Base-by-base conservation (phyloP, 2,113 vertebrate species). In the Ceyx margarethae region DNA sequence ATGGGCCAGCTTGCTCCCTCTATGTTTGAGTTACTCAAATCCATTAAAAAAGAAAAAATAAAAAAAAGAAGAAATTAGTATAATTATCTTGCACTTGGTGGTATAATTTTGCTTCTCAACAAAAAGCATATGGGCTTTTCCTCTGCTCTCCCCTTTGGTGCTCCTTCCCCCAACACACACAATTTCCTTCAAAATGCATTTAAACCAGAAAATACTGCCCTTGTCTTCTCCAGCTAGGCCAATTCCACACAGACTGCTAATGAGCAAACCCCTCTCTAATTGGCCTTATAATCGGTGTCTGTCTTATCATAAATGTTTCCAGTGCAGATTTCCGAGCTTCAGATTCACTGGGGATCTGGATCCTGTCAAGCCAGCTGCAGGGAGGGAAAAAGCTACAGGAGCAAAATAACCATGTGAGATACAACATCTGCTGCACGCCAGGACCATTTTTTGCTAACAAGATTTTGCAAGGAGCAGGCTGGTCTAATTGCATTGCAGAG, bases 401-500 rank as follows among this genome's bases (percentile, higher is more conserved):
- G 25, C 10, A 3, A 21, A 45, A 56, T 4, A 75, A 66, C 26
- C 31, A 29, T 0, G 4, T 35, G 74, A 89, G 51, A 83, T 29
- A 21, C 56, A 91, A 67, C 56, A 91, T 78, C 77, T 82, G 92
- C 90, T 74, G 74, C 18, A 17, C 4, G 79, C 68, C 68, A 88
- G 80, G 53, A 57, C 62, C 67, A 12, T 15, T 95, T 94, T 92
- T 76, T 66, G 53, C 86, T 95, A 93, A 93, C 66, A 53, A 84
- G 86, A 50, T 77, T 79, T 86, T 67, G 54, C 64, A 83, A 91
- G 73, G 80, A 92, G 15, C 84, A 92, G 83, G 66, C 35, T 3
- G 37, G 48, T 20, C 37, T 69, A 89, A 91, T 56, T 76, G 81
- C 42, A 46, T 26, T 23, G 94, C 88, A 79, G 79, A 69, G 71